These are phyloP conservation scores for Drosophila infuscata DNA, from an alignment of 2,888 invertebrate genomes.

Conservation along the genomic window DNA sequence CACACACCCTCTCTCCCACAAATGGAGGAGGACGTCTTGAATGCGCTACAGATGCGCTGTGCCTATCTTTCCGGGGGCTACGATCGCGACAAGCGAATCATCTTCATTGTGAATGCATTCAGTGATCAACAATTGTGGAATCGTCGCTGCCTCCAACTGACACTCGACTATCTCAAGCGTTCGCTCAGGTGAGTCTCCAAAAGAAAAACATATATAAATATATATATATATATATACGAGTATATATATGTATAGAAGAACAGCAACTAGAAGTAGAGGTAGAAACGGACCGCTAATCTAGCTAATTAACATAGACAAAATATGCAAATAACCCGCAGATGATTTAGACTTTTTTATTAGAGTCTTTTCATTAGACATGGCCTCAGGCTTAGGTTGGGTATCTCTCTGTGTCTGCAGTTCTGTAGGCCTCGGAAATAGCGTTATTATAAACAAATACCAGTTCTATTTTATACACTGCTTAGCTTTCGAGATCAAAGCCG, in stretches of 20 bases:
- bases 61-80: slow-evolving; percentile 89
- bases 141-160: slow-evolving; percentile 83
- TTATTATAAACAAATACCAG: slow-evolving; percentile 41
- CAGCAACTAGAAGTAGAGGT: background rate
- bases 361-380: slow-evolving; percentile 61
- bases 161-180: slow-evolving; percentile 84
- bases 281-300: slow-evolving; percentile 43
- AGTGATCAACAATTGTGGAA: slow-evolving; percentile 86
- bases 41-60: slow-evolving; percentile 87
- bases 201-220: background rate
- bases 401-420: background rate
- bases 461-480: slow-evolving; percentile 17
- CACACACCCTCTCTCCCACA: background rate
- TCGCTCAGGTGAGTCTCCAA: slow-evolving; percentile 83
- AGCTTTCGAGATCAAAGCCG: slow-evolving; percentile 14
- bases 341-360: slow-evolving; percentile 45
- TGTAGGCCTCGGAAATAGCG: slow-evolving; percentile 19
- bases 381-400: slow-evolving; percentile 9
- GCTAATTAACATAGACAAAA: slow-evolving; percentile 65
- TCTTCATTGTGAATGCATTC: slow-evolving; percentile 88
- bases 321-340: slow-evolving; percentile 69
- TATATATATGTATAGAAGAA: background rate
- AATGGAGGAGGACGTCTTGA: slow-evolving; percentile 87
- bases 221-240: too few species aligned
- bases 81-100: slow-evolving; percentile 88